Conservation (phyloP, 1,140 invertebrate genomes). For the Drosophila rhopaloa region DNA sequence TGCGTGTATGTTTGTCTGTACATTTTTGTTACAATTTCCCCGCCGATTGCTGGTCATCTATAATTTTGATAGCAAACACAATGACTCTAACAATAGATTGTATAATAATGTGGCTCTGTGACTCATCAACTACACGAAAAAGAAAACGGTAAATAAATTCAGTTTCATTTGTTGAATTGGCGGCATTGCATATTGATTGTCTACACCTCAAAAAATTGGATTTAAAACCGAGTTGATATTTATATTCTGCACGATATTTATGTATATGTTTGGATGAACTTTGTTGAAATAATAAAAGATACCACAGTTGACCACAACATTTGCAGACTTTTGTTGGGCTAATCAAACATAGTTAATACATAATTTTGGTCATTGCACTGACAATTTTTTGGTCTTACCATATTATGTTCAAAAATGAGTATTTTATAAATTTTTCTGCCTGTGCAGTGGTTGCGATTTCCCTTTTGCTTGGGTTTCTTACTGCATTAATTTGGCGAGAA, state of each 20-base stretch:
- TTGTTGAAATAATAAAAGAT: no score
- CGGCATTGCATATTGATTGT: conserved; percentile 42
- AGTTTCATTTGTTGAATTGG: conserved; percentile 46
- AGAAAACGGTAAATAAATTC: conserved; percentile 21
- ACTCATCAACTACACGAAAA: conserved; percentile 47
- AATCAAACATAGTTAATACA: no score
- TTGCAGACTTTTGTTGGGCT: no score
- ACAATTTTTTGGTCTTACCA: no score
- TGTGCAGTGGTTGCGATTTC: conserved; percentile 14
- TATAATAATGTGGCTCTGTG: conserved; percentile 51
- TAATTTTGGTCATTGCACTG: no score
- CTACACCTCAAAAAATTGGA: background rate
- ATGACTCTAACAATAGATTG: conserved; percentile 35
- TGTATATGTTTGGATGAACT: no score
- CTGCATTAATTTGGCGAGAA: conserved; percentile 11
- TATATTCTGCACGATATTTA: no score
- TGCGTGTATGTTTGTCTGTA: conserved; percentile 1
- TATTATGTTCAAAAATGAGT: no score
- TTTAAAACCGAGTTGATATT: no score
- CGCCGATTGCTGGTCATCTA: conserved; percentile 41
- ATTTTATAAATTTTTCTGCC: background rate
- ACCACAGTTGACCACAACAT: no score
- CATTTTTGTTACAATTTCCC: conserved; percentile 26
- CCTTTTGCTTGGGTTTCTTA: conserved; percentile 14
- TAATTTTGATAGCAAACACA: conserved; percentile 48